A percentile compares a stretch with the other conserved stretches of the same genome.
phyloP scores from a whole-genome alignment of 2,797 vertebrate genomes.

The Lophius americanus region DNA sequence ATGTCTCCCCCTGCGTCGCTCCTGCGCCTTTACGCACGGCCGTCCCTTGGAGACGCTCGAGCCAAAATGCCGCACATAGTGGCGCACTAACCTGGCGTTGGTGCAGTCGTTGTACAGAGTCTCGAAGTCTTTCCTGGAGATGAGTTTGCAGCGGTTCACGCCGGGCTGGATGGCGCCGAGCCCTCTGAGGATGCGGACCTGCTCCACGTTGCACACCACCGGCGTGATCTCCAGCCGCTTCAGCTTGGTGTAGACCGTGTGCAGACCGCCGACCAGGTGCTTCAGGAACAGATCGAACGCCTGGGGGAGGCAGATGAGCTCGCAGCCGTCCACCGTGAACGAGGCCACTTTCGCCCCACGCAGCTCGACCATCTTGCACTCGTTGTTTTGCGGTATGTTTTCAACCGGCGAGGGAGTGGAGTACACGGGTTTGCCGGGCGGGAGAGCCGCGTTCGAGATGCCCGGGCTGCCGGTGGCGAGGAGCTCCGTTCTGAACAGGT shows the following conservation, averaged over 20 bases:
- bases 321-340: constrained; percentile 96
- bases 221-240: constrained; percentile 98
- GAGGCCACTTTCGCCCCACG: constrained; percentile 97
- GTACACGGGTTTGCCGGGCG: constrained; percentile 93
- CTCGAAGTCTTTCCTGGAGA: constrained; percentile 98
- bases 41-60: constrained; percentile 22
- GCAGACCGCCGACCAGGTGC: constrained; percentile 97
- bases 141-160: constrained; percentile 99
- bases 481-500: constrained; percentile 90
- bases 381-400: constrained; percentile 98
- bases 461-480: constrained; percentile 84
- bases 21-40: constrained; percentile 72
- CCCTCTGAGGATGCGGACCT: constrained; percentile 97
- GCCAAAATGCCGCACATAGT: constrained; percentile 4
- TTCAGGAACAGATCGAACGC: constrained; percentile 99
- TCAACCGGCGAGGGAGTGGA: constrained; percentile 98
- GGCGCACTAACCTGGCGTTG: constrained; percentile 90
- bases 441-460: constrained; percentile 81
- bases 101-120: constrained; percentile 99
- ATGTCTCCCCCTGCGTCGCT: constrained; percentile 57
- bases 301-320: constrained; percentile 98
- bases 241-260: constrained; percentile 99
- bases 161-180: constrained; percentile 98
- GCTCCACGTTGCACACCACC: constrained; percentile 98
- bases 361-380: constrained; percentile 99